A percentile compares a stretch with the other conserved stretches of the same genome.
Evolutionary conservation across 2,113 vertebrate genomes (phyloP).

Genomic region (Excalfactoria chinensis): DNA sequence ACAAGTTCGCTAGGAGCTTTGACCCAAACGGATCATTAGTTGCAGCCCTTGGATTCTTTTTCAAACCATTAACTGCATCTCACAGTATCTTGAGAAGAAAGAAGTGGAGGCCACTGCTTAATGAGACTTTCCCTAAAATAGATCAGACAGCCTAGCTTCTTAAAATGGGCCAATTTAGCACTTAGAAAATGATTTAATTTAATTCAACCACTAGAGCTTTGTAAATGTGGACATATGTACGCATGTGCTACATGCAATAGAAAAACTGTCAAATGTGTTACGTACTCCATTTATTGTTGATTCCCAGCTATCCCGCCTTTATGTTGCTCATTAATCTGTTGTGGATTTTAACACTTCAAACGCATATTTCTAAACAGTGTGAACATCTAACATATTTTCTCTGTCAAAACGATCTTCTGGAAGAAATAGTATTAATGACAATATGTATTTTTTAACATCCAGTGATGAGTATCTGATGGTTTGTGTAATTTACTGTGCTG

Average conservation of each 20-base stretch:
- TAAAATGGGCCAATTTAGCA: conserved; percentile 57
- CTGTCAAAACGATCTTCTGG: not conserved
- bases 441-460: not conserved
- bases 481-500: not conserved
- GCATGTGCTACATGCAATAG: not conserved
- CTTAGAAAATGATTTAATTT: conserved; percentile 64
- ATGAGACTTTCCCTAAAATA: conserved; percentile 72
- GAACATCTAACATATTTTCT: not conserved
- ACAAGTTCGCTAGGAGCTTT: conserved; percentile 59
- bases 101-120: conserved; percentile 51
- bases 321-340: not conserved
- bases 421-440: not conserved
- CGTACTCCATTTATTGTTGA: conserved; percentile 3
- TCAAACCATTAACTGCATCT: conserved; percentile 65
- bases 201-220: conserved; percentile 34
- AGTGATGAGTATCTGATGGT: not conserved
- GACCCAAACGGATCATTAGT: conserved; percentile 60
- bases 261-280: conserved; percentile 12
- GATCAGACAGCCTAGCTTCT: conserved; percentile 41
- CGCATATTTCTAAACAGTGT: not conserved
- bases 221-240: not conserved
- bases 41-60: conserved; percentile 55
- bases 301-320: not conserved
- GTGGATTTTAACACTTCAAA: not conserved
- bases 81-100: conserved; percentile 40